Evolutionary conservation across 2,888 invertebrate species (phyloP), one percentile per base, ranked within the genome.

Genomic region (Tanaodytes sp.): DNA sequence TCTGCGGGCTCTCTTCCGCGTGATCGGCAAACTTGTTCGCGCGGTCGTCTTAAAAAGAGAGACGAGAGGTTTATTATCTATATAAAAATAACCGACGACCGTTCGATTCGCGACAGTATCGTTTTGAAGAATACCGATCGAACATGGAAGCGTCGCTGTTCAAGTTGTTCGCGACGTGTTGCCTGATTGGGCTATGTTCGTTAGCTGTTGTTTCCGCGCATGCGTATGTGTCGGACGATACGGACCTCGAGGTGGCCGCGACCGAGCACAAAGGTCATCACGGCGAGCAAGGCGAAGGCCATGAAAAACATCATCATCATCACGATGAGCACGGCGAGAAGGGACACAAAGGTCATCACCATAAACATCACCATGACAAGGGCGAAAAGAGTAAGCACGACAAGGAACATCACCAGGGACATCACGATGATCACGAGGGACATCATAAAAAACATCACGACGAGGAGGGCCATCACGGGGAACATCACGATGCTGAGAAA

Each of bases 401-500:
- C 20, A 92, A 93, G 79, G 91, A 93, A 76, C 91, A 93, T 77
- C 91, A 93, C 78, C 90, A 90, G 66, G 92, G 92, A 8, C 91
- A 93, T 79, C 91, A 93, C 83, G 90, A 89, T 64, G 92, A 93
- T 77, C 90, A 92, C 78, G 92, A 91, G 11, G 93, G 92, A 0
- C 92, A 93, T 84, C 92, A 94, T 83, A 93, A 93, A 82, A 90
- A 92, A 57, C 91, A 93, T 77, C 92, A 92, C 82, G 92, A 92
- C 76, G 92, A 92, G 80, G 90, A 90, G 70, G 91, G 91, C 23
- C 90, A 92, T 76, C 89, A 92, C 79, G 91, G 91, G 0, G 91
- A 92, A 71, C 93, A 94, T 78, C 92, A 94, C 79, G 92, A 92
- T 70, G 89, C 89, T 20, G 93, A 91, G 1, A 91, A 93, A 71